Percentiles rank a stretch among this genome's conserved stretches.
phyloP scores from a whole-genome alignment of 1,140 invertebrate genomes.

The Zaprionus nigranus region DNA sequence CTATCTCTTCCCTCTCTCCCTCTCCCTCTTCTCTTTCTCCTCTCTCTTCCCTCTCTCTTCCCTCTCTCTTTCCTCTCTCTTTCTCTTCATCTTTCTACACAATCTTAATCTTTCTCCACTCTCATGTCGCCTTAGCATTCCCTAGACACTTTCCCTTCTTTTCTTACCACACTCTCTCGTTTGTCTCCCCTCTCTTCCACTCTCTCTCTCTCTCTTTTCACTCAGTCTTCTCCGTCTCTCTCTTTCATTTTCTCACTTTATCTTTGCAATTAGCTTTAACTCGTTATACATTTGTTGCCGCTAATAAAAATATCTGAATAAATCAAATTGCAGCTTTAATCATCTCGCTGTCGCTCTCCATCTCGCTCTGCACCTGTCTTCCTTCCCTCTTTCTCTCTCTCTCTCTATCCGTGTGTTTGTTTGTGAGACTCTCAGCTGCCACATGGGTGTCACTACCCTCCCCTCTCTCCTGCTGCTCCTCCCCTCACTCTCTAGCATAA shows the following conservation, averaged over 20 bases:
- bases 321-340: slow-evolving; percentile 56
- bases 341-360: slow-evolving; percentile 2
- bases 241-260: background rate
- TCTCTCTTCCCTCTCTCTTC: too few species aligned
- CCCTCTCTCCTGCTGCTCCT: background rate
- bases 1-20: too few species aligned
- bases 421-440: slow-evolving; percentile 20
- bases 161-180: too few species aligned
- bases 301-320: slow-evolving; percentile 73
- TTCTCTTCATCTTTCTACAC: too few species aligned
- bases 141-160: too few species aligned
- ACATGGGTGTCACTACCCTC: slow-evolving; percentile 2
- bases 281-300: slow-evolving; percentile 18
- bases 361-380: background rate
- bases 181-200: too few species aligned
- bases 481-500: slow-evolving; percentile 35
- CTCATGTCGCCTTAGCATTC: too few species aligned
- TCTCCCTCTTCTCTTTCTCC: too few species aligned
- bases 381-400: background rate
- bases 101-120: too few species aligned
- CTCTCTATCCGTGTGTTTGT: background rate
- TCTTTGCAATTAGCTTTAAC: slow-evolving; percentile 7
- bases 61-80: too few species aligned
- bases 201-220: too few species aligned
- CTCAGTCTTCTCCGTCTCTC: background rate